A percentile compares a stretch with the other conserved stretches of the same genome.
These are phyloP conservation scores for Listronotus oregonensis DNA, from an alignment of 1,140 invertebrate species.

Conservation along the genomic window DNA sequence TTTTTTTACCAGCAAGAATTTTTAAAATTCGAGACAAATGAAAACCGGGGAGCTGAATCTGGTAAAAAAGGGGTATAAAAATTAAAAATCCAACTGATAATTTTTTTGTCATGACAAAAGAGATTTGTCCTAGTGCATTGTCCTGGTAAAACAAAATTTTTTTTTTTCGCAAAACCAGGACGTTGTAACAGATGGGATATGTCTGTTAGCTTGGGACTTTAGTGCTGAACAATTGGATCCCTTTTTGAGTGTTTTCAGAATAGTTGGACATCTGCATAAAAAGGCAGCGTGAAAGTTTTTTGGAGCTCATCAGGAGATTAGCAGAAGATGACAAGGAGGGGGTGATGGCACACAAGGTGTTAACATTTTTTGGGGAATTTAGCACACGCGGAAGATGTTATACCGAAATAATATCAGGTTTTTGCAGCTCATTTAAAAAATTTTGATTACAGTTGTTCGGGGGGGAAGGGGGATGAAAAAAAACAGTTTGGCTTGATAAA, in stretches of 20 bases:
- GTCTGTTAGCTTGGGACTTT: conserved; percentile 97
- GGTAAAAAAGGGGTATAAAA: too few species aligned
- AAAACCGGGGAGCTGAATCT: too few species aligned
- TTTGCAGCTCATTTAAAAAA: conserved; percentile 96
- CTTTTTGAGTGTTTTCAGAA: conserved; percentile 97
- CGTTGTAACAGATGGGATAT: too few species aligned
- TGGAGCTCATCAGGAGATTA: conserved; percentile 89
- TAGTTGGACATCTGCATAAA: conserved; percentile 91
- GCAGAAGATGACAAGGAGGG: conserved; percentile 98
- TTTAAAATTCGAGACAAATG: too few species aligned
- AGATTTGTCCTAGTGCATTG: too few species aligned
- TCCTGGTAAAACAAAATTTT: too few species aligned
- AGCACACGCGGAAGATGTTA: conserved; percentile 93
- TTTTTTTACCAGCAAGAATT: too few species aligned
- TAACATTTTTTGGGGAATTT: conserved; percentile 96
- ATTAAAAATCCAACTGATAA: too few species aligned
- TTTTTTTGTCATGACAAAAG: too few species aligned
- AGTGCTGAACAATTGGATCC: conserved; percentile 94
- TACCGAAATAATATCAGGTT: conserved; percentile 97
- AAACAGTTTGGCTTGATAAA: conserved; percentile 92
- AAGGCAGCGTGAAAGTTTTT: conserved; percentile 92
- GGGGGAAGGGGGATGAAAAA: conserved; percentile 95
- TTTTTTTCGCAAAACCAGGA: too few species aligned
- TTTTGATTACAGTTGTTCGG: conserved; percentile 95
- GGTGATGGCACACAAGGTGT: conserved; percentile 97